Percentiles rank a stretch among this genome's conserved stretches.
phyloP scores from a whole-genome alignment of 2,797 vertebrate species.

The Huso huso region DNA sequence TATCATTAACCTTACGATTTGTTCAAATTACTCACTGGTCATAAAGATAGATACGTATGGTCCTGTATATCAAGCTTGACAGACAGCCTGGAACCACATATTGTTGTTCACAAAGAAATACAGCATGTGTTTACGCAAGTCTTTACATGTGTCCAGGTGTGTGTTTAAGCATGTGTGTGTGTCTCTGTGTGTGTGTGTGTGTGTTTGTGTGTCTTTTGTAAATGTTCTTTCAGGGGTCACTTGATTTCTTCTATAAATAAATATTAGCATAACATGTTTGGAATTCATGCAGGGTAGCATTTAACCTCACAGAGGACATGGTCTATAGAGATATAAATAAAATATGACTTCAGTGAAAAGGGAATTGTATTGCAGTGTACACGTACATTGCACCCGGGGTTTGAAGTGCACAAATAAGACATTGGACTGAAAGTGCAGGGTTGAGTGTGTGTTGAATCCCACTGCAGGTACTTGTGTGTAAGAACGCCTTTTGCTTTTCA shows the following conservation, averaged over 20 bases:
- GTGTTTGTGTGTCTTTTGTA: constrained; percentile 5
- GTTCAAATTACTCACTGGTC: too few species aligned
- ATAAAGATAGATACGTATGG: too few species aligned
- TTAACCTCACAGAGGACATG: background rate
- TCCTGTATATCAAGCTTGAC: too few species aligned
- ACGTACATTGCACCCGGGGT: background rate
- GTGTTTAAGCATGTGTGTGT: constrained; percentile 5
- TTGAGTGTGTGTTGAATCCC: constrained; percentile 8
- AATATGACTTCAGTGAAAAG: background rate
- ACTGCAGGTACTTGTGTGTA: background rate
- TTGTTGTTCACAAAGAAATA: too few species aligned
- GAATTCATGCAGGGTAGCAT: background rate
- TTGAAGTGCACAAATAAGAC: background rate
- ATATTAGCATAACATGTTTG: background rate
- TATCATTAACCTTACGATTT: too few species aligned
- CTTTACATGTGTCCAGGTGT: background rate
- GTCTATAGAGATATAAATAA: constrained; percentile 1
- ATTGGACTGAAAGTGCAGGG: background rate
- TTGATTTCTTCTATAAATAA: too few species aligned
- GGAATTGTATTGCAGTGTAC: background rate
- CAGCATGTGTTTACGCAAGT: background rate
- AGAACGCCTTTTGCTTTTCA: background rate
- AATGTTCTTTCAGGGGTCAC: too few species aligned
- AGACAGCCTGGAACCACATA: too few species aligned
- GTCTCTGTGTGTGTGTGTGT: constrained; percentile 6